Conservation (phyloP, 2,888 invertebrate genomes). For the Drosophila acutilabella region DNA sequence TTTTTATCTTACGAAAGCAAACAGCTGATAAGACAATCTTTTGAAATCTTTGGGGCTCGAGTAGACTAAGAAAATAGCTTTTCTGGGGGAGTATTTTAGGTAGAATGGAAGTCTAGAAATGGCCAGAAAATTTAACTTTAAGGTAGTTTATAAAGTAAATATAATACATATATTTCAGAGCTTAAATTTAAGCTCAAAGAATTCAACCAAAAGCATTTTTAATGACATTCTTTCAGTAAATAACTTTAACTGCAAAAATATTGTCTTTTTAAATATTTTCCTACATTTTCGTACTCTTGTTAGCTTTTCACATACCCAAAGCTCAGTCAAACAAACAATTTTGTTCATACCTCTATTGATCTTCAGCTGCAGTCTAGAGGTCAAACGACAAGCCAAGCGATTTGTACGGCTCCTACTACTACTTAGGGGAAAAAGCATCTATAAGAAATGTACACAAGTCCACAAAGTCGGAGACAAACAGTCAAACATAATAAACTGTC, state of each 20-base stretch:
- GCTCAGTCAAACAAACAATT: conserved; percentile 3
- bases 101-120: no score
- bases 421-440: conserved; percentile 25
- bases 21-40: conserved; percentile 18
- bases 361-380: conserved; percentile 53
- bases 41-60: background rate
- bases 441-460: conserved; percentile 36
- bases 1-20: background rate
- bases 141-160: no score
- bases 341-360: conserved; percentile 16
- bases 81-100: no score
- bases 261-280: background rate
- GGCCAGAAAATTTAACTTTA: no score
- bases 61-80: no score
- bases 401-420: conserved; percentile 36
- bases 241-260: background rate
- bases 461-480: conserved; percentile 54
- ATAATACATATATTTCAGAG: no score
- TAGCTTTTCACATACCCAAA: background rate
- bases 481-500: conserved; percentile 80
- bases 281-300: background rate
- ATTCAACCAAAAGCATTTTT: no score
- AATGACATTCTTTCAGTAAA: no score
- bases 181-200: no score
- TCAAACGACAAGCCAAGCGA: conserved; percentile 43